Evolutionary conservation across 2,797 vertebrate species (phyloP).

Genomic region (Scarus forsteni): DNA sequence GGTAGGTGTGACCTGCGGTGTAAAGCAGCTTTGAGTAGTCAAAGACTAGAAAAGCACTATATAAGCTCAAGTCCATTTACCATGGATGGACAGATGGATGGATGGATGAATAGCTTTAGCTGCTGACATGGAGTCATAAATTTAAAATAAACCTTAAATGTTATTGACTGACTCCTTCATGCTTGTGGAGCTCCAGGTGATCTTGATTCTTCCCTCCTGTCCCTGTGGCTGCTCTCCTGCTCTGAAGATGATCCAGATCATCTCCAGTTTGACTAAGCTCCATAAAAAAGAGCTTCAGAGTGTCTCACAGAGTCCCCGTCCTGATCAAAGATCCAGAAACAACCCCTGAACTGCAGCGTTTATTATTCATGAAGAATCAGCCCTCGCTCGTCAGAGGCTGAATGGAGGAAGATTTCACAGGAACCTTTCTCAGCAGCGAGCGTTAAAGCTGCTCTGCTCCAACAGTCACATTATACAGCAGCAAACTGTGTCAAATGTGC

Average conservation of each 20-base stretch:
- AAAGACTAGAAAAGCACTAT: too few species aligned
- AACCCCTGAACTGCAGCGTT: conserved; percentile 22
- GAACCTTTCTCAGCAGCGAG: neutral
- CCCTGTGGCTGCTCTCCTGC: neutral
- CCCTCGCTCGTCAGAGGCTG: conserved; percentile 20
- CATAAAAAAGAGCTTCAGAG: conserved; percentile 23
- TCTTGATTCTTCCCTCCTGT: neutral
- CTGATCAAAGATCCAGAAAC: conserved; percentile 55
- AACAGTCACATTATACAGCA: neutral
- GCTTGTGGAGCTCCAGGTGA: neutral
- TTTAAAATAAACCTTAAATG: too few species aligned
- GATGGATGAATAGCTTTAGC: neutral
- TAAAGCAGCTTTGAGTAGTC: too few species aligned
- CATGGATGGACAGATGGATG: neutral
- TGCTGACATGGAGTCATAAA: too few species aligned
- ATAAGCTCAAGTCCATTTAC: too few species aligned
- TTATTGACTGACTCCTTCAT: too few species aligned
- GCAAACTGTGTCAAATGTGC: neutral
- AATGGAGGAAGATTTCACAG: conserved; percentile 33
- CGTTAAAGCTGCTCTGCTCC: neutral
- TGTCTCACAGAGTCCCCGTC: conserved; percentile 32
- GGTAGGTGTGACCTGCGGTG: too few species aligned
- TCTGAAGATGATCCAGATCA: conserved; percentile 1
- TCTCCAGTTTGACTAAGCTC: conserved; percentile 31
- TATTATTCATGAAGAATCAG: conserved; percentile 49